phyloP scores from a whole-genome alignment of 2,113 vertebrate species.

The Tachysurus fulvidraco region DNA sequence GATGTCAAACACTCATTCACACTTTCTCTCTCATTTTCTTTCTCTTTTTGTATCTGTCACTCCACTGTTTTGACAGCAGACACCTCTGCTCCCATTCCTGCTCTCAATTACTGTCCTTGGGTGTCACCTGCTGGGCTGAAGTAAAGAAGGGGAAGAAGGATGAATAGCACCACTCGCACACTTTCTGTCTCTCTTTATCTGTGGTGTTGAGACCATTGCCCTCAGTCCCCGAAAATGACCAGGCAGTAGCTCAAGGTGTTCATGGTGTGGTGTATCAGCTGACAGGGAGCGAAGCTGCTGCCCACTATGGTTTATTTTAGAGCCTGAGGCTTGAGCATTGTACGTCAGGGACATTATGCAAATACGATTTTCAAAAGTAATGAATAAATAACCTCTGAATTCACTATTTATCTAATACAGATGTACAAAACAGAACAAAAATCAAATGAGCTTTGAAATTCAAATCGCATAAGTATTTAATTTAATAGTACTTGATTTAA shows the following conservation, averaged over 20 bases:
- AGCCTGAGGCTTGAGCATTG: background rate
- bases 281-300: background rate
- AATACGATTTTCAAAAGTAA: background rate
- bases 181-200: slow-evolving; percentile 2
- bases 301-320: background rate
- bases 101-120: slow-evolving; percentile 32
- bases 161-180: background rate
- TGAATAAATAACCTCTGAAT: background rate
- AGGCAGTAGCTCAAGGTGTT: slow-evolving; percentile 7
- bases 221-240: slow-evolving; percentile 8
- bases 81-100: slow-evolving; percentile 14
- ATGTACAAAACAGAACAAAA: background rate
- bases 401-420: background rate
- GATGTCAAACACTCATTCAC: slow-evolving; percentile 34
- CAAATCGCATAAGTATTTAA: background rate
- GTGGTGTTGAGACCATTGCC: slow-evolving; percentile 3
- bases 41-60: slow-evolving; percentile 22
- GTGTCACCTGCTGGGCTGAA: slow-evolving; percentile 24
- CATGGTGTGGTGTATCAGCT: background rate
- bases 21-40: slow-evolving; percentile 28
- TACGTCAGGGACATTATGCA: background rate
- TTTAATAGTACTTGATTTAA: background rate
- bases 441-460: background rate
- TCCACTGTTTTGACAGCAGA: slow-evolving; percentile 22
- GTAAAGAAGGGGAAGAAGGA: background rate